These are phyloP conservation scores for Hirtodrosophila duncani DNA, from an alignment of 2,888 invertebrate genomes.

Conservation along the genomic window DNA sequence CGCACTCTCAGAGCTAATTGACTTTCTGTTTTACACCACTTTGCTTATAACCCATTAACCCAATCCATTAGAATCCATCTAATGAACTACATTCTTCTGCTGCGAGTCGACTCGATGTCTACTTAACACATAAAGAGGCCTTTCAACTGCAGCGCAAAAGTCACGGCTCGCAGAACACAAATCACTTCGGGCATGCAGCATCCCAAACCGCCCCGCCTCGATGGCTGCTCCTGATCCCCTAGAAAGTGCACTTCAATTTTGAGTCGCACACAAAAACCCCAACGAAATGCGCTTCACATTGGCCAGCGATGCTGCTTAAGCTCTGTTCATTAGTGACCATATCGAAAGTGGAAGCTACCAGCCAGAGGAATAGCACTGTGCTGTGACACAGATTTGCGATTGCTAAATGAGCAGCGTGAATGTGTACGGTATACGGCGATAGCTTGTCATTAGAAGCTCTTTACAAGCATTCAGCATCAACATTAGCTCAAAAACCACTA, in stretches of 20 bases:
- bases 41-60: slow-evolving; percentile 29
- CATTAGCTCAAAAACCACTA: slow-evolving; percentile 36
- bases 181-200: too few species aligned
- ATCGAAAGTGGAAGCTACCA: slow-evolving; percentile 18
- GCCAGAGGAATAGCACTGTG: slow-evolving; percentile 26
- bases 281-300: slow-evolving; percentile 28
- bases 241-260: slow-evolving; percentile 20
- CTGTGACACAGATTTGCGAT: slow-evolving; percentile 37
- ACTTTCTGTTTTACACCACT: slow-evolving; percentile 21
- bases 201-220: neutral
- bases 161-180: slow-evolving; percentile 25
- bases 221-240: slow-evolving; percentile 2
- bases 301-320: slow-evolving; percentile 23
- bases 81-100: slow-evolving; percentile 14
- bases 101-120: too few species aligned
- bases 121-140: too few species aligned
- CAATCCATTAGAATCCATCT: slow-evolving; percentile 28
- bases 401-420: slow-evolving; percentile 32
- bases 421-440: slow-evolving; percentile 9
- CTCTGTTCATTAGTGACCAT: slow-evolving; percentile 43
- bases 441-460: slow-evolving; percentile 51
- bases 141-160: slow-evolving; percentile 9
- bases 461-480: slow-evolving; percentile 55
- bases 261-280: slow-evolving; percentile 8
- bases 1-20: slow-evolving; percentile 18